Conservation (phyloP, 2,113 vertebrate species). For the Ciconia boyciana region DNA sequence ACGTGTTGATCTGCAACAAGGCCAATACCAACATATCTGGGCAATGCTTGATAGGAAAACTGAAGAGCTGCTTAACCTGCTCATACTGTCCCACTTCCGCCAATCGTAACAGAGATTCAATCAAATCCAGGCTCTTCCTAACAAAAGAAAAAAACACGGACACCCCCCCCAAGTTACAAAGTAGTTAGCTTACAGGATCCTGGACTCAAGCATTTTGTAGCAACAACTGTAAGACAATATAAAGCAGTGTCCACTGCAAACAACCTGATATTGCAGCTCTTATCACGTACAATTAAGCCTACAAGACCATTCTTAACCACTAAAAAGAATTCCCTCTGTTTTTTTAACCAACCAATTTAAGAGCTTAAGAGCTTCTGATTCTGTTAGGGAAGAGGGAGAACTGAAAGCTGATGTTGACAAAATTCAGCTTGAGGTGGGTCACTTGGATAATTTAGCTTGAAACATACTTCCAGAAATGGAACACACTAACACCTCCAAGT, state of each 20-base stretch:
- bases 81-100: slow-evolving; percentile 98
- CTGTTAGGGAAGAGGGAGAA: background rate
- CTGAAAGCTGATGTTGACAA: background rate
- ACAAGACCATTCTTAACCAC: background rate
- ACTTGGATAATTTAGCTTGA: background rate
- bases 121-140: slow-evolving; percentile 99
- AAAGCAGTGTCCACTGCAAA: background rate
- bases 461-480: background rate
- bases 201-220: background rate
- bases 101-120: slow-evolving; percentile 91
- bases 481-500: rapidly evolving
- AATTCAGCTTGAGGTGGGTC: background rate
- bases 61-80: slow-evolving; percentile 98
- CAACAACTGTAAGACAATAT: background rate
- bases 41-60: slow-evolving; percentile 98
- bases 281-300: background rate
- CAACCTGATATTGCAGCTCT: background rate
- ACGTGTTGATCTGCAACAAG: slow-evolving; percentile 94
- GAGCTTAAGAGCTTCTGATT: background rate
- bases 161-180: background rate
- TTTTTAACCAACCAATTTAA: no score
- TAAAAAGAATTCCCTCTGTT: background rate
- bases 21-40: slow-evolving; percentile 98
- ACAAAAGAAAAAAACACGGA: background rate
- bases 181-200: background rate